Percentiles rank a stretch among this genome's conserved stretches.
Conservation (phyloP, 2,888 invertebrate species). For the Molorchus minor region DNA sequence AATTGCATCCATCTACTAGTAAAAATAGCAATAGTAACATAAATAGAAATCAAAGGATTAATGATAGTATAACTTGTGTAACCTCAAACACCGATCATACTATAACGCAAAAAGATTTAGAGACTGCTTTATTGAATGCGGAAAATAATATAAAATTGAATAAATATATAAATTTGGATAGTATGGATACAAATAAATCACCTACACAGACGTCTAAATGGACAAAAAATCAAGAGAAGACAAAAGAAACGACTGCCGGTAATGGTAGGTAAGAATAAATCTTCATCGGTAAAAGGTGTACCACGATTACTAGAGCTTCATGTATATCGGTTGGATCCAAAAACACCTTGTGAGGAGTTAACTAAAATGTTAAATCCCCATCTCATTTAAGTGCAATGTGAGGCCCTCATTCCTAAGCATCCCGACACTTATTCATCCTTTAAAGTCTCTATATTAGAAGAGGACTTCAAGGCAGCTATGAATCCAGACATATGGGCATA, state of each 20-base stretch:
- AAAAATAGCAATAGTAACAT: too few relatives aligned
- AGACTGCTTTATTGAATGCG: neutral
- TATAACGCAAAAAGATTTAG: neutral
- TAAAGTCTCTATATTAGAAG: neutral
- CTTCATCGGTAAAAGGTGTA: neutral
- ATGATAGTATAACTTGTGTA: too few relatives aligned
- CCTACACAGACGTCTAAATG: neutral
- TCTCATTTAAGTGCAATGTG: neutral
- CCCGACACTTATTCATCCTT: neutral
- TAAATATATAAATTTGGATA: conserved; percentile 1
- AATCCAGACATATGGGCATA: neutral
- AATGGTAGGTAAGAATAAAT: neutral
- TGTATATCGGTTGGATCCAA: neutral
- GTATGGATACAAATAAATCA: neutral
- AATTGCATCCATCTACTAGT: too few relatives aligned
- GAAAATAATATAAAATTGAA: neutral
- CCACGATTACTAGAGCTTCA: neutral
- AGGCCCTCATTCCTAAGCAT: neutral
- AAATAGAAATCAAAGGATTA: too few relatives aligned
- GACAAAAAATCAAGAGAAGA: neutral
- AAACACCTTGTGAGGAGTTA: neutral
- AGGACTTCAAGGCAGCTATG: neutral
- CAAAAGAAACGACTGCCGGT: neutral
- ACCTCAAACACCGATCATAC: too few relatives aligned
- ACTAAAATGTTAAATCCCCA: neutral